Percentiles rank a stretch among this genome's conserved stretches.
phyloP scores from a whole-genome alignment of 2,888 invertebrate genomes.

The Limenitis arthemis region DNA sequence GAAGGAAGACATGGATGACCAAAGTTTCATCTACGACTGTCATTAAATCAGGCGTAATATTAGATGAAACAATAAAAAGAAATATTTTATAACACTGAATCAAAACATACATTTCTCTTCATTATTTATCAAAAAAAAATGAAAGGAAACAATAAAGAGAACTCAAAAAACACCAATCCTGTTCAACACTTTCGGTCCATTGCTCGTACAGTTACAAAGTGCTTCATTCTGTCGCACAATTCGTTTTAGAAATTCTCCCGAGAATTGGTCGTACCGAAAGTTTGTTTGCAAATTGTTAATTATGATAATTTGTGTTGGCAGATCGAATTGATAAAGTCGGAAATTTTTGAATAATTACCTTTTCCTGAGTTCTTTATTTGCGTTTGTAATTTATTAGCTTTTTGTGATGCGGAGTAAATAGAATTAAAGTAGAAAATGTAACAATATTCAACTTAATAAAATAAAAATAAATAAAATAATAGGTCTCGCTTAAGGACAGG shows the following conservation, averaged over 20 bases:
- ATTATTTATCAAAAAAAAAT: neutral
- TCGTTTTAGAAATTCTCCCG: slow-evolving; percentile 41
- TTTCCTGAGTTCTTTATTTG: neutral
- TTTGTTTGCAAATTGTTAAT: slow-evolving; percentile 58
- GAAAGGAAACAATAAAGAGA: neutral
- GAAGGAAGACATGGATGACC: too few species aligned
- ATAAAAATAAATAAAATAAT: too few species aligned
- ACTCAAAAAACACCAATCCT: slow-evolving; percentile 4
- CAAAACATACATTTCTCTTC: too few species aligned
- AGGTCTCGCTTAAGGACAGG: too few species aligned
- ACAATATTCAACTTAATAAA: too few species aligned
- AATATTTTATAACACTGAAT: too few species aligned
- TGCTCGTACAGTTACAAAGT: slow-evolving; percentile 20
- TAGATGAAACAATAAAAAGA: too few species aligned
- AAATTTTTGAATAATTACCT: slow-evolving; percentile 10
- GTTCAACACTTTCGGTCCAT: slow-evolving; percentile 5
- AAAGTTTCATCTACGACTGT: too few species aligned
- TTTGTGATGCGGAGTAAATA: too few species aligned
- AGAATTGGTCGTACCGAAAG: slow-evolving; percentile 52
- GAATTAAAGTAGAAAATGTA: too few species aligned
- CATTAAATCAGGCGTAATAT: too few species aligned
- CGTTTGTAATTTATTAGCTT: too few species aligned
- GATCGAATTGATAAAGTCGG: slow-evolving; percentile 30
- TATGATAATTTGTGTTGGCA: slow-evolving; percentile 44
- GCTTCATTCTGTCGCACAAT: slow-evolving; percentile 38